Evolutionary conservation across 2,797 vertebrate genomes (phyloP).

Genomic region (Gallinago solitaria): DNA sequence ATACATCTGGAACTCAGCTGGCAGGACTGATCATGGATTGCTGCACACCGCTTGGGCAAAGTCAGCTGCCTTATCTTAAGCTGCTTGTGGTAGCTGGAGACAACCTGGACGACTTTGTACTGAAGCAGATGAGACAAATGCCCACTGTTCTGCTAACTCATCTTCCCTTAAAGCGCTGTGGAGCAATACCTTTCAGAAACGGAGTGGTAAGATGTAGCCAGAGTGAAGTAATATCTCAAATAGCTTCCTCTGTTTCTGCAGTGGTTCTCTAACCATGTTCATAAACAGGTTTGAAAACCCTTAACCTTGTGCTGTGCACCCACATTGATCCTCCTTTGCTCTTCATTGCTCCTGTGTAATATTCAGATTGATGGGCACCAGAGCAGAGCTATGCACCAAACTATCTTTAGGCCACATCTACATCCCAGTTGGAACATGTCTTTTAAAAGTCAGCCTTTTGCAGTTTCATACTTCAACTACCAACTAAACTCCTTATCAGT

Average conservation of each 20-base stretch:
- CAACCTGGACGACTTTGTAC: neutral
- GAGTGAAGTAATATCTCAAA: conserved; percentile 31
- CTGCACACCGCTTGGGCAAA: neutral
- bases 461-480: conserved; percentile 60
- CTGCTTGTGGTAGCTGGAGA: neutral
- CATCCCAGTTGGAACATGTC: conserved; percentile 10
- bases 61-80: neutral
- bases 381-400: neutral
- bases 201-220: neutral
- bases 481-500: conserved; percentile 59
- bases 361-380: neutral
- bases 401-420: neutral
- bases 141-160: neutral
- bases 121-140: neutral
- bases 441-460: conserved; percentile 35
- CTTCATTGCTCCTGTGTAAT: neutral
- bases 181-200: conserved; percentile 47
- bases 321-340: neutral
- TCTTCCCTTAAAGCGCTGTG: conserved; percentile 28
- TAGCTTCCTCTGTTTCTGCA: conserved; percentile 45
- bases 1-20: neutral
- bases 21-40: neutral
- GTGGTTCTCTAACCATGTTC: neutral
- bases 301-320: neutral
- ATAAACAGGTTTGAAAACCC: neutral